phyloP scores from a whole-genome alignment of 2,113 vertebrate genomes.

The Gambusia holbrooki region DNA sequence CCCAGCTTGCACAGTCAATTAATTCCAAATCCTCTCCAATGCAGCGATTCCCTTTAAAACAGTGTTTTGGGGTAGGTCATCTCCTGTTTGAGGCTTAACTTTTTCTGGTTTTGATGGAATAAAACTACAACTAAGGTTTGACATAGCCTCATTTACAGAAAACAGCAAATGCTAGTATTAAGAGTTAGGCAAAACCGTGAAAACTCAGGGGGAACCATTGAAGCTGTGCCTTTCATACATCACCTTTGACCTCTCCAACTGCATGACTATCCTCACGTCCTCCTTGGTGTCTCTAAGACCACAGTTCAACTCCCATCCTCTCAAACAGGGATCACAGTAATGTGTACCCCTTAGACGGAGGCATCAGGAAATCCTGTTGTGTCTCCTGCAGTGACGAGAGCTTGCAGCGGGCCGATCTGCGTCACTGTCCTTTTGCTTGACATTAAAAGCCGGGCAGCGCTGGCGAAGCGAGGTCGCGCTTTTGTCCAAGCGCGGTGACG shows the following conservation, averaged over 20 bases:
- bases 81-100: constrained; percentile 9
- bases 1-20: constrained; percentile 42
- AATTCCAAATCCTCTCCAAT: constrained; percentile 54
- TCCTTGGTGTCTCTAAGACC: constrained; percentile 23
- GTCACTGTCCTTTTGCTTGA: constrained; percentile 57
- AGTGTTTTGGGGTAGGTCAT: constrained; percentile 42
- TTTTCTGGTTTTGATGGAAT: constrained; percentile 32
- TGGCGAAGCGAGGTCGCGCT: constrained; percentile 37
- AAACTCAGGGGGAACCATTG: constrained; percentile 78
- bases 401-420: constrained; percentile 16
- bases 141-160: background rate
- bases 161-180: background rate
- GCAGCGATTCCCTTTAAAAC: constrained; percentile 77
- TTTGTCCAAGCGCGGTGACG: constrained; percentile 39
- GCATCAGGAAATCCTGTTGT: constrained; percentile 28
- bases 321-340: background rate
- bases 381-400: constrained; percentile 8
- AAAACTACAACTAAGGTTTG: background rate
- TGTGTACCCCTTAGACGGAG: background rate
- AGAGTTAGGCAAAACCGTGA: constrained; percentile 48
- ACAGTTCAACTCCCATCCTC: background rate
- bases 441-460: constrained; percentile 43
- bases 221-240: constrained; percentile 79
- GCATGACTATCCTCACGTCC: constrained; percentile 12
- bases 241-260: constrained; percentile 50